Evolutionary conservation across 2,113 vertebrate genomes (phyloP), one percentile per base, ranked within the genome.

Genomic region (Sterrhoptilus dennistouni): DNA sequence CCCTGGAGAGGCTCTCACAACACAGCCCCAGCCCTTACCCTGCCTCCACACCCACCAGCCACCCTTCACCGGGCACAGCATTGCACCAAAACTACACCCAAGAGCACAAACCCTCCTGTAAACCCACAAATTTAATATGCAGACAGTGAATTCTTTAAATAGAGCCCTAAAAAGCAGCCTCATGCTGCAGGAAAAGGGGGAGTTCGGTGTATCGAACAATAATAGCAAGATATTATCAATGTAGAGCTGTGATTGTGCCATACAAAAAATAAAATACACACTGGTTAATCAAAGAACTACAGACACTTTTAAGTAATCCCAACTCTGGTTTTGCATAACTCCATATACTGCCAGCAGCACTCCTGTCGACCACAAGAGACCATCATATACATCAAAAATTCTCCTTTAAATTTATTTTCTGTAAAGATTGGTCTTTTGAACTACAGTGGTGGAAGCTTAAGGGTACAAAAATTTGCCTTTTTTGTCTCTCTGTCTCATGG

Each of bases 401-500:
- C 98, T 97, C 98, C 98, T 98, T 98, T 97, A 98, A 97, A 98
- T 98, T 98, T 98, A 98, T 98, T 98, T 98, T 98, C 98, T 98
- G 97, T 98, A 98, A 98, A 98, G 98, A 98, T 97, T 97, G 97
- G 96, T 97, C 98, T 98, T 98, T 98, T 98, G 98, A 98, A 98
- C 98, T 98, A 95, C 91, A 61, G 89, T 85, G 96, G 95, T 96
- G 95, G 97, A 98, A 97, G 98, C 98, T 98, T 97, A 98, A 98
- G 97, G 97, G 97, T 98, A 98, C 98, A 98, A 98, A 95, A 98
- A 98, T 96, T 96, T 79, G 93, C 95, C 95, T 97, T 96, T 97
- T 94, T 97, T 95, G 92, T 96, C 96, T 97, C 94, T 95, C 88
- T 60, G 50, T 90, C 93, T 93, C 35, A 2, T 28, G 54, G 93